Conservation (phyloP, 2,113 vertebrate genomes). For the Struthidea cinerea region DNA sequence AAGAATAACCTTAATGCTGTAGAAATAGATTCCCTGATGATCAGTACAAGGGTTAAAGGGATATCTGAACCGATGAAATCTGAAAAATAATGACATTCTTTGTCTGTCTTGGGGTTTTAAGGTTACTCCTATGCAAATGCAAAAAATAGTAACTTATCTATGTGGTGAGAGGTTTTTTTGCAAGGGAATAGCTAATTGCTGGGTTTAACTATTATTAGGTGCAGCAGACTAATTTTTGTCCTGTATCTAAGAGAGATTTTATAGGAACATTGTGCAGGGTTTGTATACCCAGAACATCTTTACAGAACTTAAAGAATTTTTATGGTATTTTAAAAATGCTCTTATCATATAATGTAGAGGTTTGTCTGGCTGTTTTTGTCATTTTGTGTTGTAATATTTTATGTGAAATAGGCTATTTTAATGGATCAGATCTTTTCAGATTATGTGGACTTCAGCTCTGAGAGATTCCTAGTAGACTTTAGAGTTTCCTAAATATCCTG, state of each 20-base stretch:
- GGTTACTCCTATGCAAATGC: background rate
- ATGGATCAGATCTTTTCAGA: background rate
- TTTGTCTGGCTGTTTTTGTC: background rate
- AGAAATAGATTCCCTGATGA: background rate
- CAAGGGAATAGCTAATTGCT: background rate
- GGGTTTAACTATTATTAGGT: background rate
- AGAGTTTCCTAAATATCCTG: background rate
- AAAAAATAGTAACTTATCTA: background rate
- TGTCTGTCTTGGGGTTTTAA: background rate
- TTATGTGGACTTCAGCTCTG: background rate
- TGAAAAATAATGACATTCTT: background rate
- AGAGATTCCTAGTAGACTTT: background rate
- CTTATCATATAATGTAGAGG: rapidly evolving
- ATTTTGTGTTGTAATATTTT: background rate
- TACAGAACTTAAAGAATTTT: background rate
- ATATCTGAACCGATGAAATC: background rate
- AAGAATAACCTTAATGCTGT: background rate
- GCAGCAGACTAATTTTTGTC: background rate
- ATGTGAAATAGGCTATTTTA: background rate
- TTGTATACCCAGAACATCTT: background rate
- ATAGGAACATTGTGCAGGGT: background rate
- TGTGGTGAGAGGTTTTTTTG: background rate
- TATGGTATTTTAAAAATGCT: background rate
- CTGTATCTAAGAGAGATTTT: background rate
- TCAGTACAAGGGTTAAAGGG: background rate